phyloP scores from a whole-genome alignment of 2,797 vertebrate species.

The Sardinella longiceps region DNA sequence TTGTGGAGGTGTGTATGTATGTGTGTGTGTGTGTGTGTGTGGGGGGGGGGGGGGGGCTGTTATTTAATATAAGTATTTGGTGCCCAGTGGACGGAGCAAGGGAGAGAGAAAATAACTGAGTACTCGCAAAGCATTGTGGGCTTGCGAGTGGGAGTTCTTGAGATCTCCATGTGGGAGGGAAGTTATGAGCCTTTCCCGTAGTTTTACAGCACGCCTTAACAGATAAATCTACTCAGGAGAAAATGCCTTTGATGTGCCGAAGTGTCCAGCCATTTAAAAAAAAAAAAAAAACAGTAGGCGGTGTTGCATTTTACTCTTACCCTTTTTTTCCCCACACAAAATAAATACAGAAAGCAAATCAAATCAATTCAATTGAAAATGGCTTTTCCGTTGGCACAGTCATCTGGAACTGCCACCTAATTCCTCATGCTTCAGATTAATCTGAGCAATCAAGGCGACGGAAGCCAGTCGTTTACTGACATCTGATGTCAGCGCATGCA shows the following conservation, averaged over 20 bases:
- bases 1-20: conserved; percentile 12
- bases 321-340: background rate
- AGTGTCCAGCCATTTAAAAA: background rate
- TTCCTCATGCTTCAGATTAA: conserved; percentile 62
- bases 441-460: conserved; percentile 59
- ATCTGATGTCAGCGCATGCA: conserved; percentile 64
- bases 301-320: background rate
- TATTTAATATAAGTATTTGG: conserved; percentile 69
- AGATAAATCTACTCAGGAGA: conserved; percentile 63
- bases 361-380: conserved; percentile 44
- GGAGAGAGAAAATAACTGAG: background rate
- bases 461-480: conserved; percentile 54
- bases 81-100: conserved; percentile 59
- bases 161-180: conserved; percentile 62
- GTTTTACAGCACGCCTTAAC: conserved; percentile 61
- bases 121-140: background rate
- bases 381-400: conserved; percentile 4
- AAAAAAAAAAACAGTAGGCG: background rate
- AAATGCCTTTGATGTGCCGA: conserved; percentile 66
- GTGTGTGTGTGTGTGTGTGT: background rate
- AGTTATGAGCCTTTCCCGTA: conserved; percentile 23
- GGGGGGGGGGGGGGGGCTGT: conserved; percentile 17
- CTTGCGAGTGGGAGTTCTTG: conserved; percentile 62
- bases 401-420: conserved; percentile 57
- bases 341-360: background rate